Percentiles rank a stretch among this genome's conserved stretches.
These are phyloP conservation scores for Amblyornis subalaris DNA, from an alignment of 2,113 vertebrate genomes.

Conservation along the genomic window DNA sequence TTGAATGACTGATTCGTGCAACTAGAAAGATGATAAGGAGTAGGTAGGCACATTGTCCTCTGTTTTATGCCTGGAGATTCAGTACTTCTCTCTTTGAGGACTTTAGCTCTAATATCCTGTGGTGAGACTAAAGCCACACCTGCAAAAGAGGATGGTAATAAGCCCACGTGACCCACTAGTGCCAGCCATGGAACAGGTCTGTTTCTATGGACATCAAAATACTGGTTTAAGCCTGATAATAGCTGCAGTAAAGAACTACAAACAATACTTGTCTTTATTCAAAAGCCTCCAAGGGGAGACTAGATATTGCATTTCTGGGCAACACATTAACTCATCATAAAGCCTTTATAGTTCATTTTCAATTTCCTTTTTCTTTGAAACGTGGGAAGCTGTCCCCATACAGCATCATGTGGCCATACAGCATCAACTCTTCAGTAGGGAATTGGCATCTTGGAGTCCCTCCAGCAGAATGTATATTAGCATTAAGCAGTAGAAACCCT, in stretches of 20 bases:
- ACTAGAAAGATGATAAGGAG: neutral
- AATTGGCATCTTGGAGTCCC: neutral
- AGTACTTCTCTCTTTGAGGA: neutral
- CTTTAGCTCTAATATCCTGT: neutral
- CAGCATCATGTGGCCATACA: neutral
- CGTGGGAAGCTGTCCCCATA: neutral
- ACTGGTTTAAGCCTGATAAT: neutral
- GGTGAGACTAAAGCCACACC: neutral
- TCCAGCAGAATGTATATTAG: neutral
- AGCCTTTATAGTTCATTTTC: neutral
- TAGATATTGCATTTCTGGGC: neutral
- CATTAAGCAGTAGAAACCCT: neutral
- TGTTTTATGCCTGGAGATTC: neutral
- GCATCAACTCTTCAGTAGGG: neutral
- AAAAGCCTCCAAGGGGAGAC: neutral
- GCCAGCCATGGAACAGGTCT: neutral
- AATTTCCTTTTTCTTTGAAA: neutral
- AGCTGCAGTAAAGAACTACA: neutral
- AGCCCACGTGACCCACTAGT: neutral
- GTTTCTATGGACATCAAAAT: neutral
- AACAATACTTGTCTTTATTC: neutral
- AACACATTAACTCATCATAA: neutral
- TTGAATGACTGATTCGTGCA: neutral
- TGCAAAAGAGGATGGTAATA: neutral
- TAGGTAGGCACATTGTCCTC: neutral